Evolutionary conservation across 2,113 vertebrate genomes (phyloP), one percentile per base, ranked within the genome.

Genomic region (Barbus barbus): DNA sequence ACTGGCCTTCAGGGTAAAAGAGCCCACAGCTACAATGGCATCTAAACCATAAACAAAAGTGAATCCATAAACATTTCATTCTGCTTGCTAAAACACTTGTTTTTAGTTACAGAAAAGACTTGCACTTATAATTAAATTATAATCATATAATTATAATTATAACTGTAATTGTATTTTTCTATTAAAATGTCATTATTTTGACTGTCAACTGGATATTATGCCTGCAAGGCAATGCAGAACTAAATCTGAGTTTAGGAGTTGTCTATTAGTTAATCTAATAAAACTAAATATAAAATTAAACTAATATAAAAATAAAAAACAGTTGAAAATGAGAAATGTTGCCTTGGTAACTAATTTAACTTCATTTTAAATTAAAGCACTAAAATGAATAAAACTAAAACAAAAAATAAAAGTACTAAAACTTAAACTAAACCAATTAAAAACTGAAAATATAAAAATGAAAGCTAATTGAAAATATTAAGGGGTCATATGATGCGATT

Each of bases 1-100:
- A 13, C 96, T 98, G 77, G 97, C 95, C 91, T 99, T 99, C 69
- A 99, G 93, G 65, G 97, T 98, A 90, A 99, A 99, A 81, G 97
- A 98, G 6, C 98, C 98, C 73, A 99, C 97, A 38, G 96, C 96
- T 82, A 96, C 97, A 87, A 99, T 96, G 7, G 98, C 98, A 89
- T 95, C 98, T 99, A 87, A 90, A 88, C 85, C 76, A 92, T 9
- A 90, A 82, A 87, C 41, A 89, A 48, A 85, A 81, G 48, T 5
- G 5, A 53, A 22, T 4, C 53, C 28, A 22, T 11, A 26, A 60
- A 60, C 41, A 36, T 69, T 69, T 36, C 0, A n/a, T 69, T 38
- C 65, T 69, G 6, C 33, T 38, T 67, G n/a, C n/a, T 22, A 22
- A 9, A 22, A 56, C 53, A 22, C 20, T 8, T 74, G 7, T 18